Percentiles rank a stretch among this genome's conserved stretches.
phyloP scores from a whole-genome alignment of 2,113 vertebrate genomes.

The Corydoras maculifer region DNA sequence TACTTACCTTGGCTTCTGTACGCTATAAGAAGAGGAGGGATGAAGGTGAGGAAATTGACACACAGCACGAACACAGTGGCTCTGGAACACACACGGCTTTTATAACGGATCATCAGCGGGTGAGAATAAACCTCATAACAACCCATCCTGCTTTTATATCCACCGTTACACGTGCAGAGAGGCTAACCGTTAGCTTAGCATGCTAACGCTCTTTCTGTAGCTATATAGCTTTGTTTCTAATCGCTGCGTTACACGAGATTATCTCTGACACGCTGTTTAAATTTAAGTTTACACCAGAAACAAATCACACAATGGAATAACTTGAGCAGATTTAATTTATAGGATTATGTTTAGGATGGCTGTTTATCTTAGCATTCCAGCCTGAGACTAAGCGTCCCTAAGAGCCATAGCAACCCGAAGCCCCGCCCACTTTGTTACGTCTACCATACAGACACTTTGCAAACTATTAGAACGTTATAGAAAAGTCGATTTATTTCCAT shows the following conservation, averaged over 20 bases:
- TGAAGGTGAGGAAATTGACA: constrained; percentile 77
- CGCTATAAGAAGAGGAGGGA: constrained; percentile 81
- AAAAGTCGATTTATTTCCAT: too few relatives aligned
- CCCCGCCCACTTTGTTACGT: constrained; percentile 2
- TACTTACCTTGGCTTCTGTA: constrained; percentile 86
- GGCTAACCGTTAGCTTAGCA: constrained; percentile 1
- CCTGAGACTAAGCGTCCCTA: constrained; percentile 2
- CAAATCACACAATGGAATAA: too few relatives aligned
- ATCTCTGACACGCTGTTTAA: too few relatives aligned
- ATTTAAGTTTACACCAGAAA: too few relatives aligned
- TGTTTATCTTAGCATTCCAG: not conserved
- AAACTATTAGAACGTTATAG: too few relatives aligned
- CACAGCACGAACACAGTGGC: constrained; percentile 73
- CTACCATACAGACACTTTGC: too few relatives aligned
- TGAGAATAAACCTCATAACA: constrained; percentile 81
- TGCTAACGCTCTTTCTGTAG: not conserved
- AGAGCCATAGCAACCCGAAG: constrained; percentile 1
- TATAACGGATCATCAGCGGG: constrained; percentile 70
- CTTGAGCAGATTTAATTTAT: too few relatives aligned
- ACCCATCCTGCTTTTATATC: constrained; percentile 61
- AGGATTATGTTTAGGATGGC: not conserved
- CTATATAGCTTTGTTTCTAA: not conserved
- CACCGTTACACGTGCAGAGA: not conserved
- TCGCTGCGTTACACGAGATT: too few relatives aligned
- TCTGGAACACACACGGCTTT: constrained; percentile 77